Percentiles rank a stretch among this genome's conserved stretches.
Evolutionary conservation across 2,797 vertebrate species (phyloP).

Genomic region (Spatula versicolor): DNA sequence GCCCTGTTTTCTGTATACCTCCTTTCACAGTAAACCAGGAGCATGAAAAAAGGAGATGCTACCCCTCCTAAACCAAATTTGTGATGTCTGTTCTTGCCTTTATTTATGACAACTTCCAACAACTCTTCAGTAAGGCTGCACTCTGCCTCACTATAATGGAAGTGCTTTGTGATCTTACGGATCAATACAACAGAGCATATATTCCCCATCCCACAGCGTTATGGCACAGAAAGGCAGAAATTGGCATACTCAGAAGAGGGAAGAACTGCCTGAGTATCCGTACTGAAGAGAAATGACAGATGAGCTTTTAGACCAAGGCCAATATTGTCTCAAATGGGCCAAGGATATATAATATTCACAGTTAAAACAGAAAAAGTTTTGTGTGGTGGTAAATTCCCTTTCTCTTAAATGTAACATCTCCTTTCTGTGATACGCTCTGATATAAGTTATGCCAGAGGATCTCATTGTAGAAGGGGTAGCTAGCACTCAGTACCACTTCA

Average conservation of each 20-base stretch:
- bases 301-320: neutral
- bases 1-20: neutral
- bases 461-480: neutral
- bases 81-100: neutral
- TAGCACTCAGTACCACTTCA: neutral
- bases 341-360: neutral
- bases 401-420: neutral
- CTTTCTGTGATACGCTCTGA: neutral
- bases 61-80: neutral
- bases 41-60: neutral
- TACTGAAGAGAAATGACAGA: neutral
- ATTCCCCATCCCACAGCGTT: neutral
- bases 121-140: neutral
- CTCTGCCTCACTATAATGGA: neutral
- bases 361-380: neutral
- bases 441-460: neutral
- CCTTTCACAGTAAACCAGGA: neutral
- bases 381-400: neutral
- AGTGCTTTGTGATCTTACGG: neutral
- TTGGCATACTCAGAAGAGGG: neutral
- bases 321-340: neutral
- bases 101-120: conserved; percentile 4
- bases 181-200: neutral
- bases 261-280: neutral
- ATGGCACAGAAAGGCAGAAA: neutral